Evolutionary conservation across 2,113 vertebrate species (phyloP).

Genomic region (Equus quagga): DNA sequence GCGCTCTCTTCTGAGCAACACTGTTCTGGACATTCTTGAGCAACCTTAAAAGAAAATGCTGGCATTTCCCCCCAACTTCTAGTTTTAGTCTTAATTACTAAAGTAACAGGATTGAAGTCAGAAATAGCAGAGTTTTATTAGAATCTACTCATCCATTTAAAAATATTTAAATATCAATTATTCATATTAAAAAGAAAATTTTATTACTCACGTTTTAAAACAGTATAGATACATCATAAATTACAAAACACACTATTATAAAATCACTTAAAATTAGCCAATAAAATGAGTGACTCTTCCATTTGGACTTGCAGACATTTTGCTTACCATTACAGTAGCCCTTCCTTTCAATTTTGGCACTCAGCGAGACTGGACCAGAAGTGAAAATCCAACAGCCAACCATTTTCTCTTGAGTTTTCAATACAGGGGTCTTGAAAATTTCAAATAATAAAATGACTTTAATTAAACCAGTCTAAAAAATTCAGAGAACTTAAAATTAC

Average conservation of each 20-base stretch:
- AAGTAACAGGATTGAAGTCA: not conserved
- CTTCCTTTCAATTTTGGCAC: constrained; percentile 91
- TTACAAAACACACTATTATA: not conserved
- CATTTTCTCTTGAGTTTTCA: constrained; percentile 91
- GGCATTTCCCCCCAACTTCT: not conserved
- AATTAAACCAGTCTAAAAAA: constrained; percentile 19
- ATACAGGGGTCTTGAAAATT: constrained; percentile 88
- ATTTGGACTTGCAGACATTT: not conserved
- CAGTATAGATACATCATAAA: not conserved
- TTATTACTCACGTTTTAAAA: not conserved
- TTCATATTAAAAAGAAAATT: not conserved
- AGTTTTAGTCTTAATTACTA: not conserved
- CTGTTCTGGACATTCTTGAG: not conserved
- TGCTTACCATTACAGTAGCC: constrained; percentile 92
- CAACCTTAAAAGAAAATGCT: not conserved
- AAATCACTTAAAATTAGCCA: not conserved
- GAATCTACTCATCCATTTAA: not conserved
- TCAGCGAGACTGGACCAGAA: constrained; percentile 91
- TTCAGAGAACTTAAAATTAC: not conserved
- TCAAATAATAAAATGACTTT: constrained; percentile 38
- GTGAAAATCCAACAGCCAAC: constrained; percentile 92
- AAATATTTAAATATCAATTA: not conserved
- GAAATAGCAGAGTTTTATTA: not conserved
- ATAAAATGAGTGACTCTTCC: not conserved
- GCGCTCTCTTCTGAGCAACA: not conserved